phyloP scores from a whole-genome alignment of 2,797 vertebrate species.

The Poeciliopsis presidionis region DNA sequence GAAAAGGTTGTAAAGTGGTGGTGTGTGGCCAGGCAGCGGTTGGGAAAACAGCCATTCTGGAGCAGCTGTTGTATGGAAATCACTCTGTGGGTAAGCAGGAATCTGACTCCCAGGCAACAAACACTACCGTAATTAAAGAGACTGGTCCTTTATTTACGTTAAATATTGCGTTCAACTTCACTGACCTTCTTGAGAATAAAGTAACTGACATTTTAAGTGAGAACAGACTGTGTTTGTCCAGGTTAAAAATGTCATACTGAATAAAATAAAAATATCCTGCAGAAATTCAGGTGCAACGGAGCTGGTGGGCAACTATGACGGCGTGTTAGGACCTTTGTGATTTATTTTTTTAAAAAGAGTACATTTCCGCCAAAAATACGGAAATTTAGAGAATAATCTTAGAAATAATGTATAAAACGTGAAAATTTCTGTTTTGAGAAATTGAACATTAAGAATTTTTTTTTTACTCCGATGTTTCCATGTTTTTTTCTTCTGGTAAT shows the following conservation, averaged over 20 bases:
- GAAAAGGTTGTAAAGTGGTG: slow-evolving; percentile 94
- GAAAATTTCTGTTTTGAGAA: no score
- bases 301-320: not conserved
- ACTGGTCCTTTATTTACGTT: not conserved
- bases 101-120: not conserved
- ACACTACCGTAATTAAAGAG: not conserved
- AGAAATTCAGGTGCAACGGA: not conserved
- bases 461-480: no score
- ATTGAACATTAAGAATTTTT: no score
- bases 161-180: not conserved
- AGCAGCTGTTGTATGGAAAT: slow-evolving; percentile 92
- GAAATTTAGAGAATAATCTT: no score
- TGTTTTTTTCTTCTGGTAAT: no score
- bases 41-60: slow-evolving; percentile 94
- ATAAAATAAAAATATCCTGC: not conserved
- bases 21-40: slow-evolving; percentile 92
- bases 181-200: not conserved
- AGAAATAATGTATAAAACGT: no score
- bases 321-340: no score
- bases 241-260: not conserved
- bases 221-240: not conserved
- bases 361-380: no score
- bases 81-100: slow-evolving; percentile 85
- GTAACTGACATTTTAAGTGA: not conserved
- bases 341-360: no score